Base-by-base conservation (phyloP, 2,113 vertebrate species). In the Silurus meridionalis region DNA sequence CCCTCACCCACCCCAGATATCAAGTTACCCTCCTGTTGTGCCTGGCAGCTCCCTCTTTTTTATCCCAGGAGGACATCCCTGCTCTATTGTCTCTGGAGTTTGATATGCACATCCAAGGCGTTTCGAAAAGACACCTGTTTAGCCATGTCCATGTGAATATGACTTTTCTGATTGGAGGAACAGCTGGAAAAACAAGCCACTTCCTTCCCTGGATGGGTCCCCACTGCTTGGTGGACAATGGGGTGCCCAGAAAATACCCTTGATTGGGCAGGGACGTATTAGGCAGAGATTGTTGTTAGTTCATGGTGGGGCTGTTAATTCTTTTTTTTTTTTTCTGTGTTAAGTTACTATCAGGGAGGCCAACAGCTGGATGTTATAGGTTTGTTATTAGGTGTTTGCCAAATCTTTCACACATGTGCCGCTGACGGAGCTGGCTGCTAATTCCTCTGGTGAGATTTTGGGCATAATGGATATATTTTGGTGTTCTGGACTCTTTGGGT, bases 101-200 rank as follows among this genome's bases (percentile, higher is more conserved):
- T 80, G 53, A 79, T 82, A 21, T 77, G 67, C 58, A 0, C 53
- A 63, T 81, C 46, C n/a, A 66, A 52, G 58, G 60, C 80, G 7
- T 86, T 63, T 69, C 67, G 1, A 25, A 66, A 46, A 10, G 37
- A 60, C 90, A 91, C 80, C 90, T 91, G 90, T 91, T 87, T 17
- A 53, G 13, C 57, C 50, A 37, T 79, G 81, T 87, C 87, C 48
- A 58, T 55, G 58, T 63, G 10, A 85, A 48, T 87, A 21, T 67
- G 58, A 85, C 48, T 23, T 50, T 85, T 64, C 48, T 87, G 79
- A 83, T 79, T 0, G 25, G 10, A 60, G 46, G 28, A 88, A 61
- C 90, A 91, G 90, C 87, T 91, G 90, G 74, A 28, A 78, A 84
- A 86, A 88, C 74, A 25, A 19, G 48, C 69, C 53, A 80, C 61